Base-by-base conservation (phyloP, 2,113 vertebrate species). In the Parus major region DNA sequence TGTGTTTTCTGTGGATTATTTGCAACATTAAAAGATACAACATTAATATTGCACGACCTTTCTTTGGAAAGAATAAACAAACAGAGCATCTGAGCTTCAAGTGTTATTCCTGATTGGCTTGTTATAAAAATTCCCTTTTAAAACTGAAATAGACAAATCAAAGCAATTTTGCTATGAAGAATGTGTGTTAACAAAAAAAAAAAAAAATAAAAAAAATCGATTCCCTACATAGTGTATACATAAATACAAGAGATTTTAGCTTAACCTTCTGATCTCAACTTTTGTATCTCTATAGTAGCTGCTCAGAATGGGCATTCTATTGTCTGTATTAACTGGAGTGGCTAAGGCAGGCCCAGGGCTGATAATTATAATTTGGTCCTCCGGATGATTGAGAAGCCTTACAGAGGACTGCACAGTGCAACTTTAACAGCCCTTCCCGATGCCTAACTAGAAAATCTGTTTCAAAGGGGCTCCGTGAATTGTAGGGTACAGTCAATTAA, bases 401-500 rank as follows among this genome's bases (percentile, higher is more conserved):
- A 28, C 49, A 33, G 29, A 87, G 72, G 59, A 44, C 53, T 78
- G 61, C 13, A 12, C 90, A 84, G 82, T 53, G 59, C 88, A 95
- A 96, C 91, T 93, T 96, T 84, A 95, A 83, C 92, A 97, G 88
- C 87, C 73, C 87, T 88, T 95, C 75, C 61, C 0, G 10, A 81
- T 44, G 90, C 86, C 80, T 91, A 91, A 95, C 93, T 88, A 88
- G 94, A 80, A 93, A 95, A 94, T 96, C 87, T 92, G 81, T 95
- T 96, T 95, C 95, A 97, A 97, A 97, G 90, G 73, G 71, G 81
- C 91, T 95, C 78, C 61, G 10, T 95, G 97, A 96, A 97, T 97
- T 95, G 94, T 95, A 92, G 95, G 95, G 97, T 95, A 95, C 90
- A 97, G 96, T 97, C 96, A 97, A 97, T 98, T 97, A 97, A 97